These are phyloP conservation scores for Brachionus rotundiformis DNA, from an alignment of 1,140 invertebrate species.

Conservation along the genomic window DNA sequence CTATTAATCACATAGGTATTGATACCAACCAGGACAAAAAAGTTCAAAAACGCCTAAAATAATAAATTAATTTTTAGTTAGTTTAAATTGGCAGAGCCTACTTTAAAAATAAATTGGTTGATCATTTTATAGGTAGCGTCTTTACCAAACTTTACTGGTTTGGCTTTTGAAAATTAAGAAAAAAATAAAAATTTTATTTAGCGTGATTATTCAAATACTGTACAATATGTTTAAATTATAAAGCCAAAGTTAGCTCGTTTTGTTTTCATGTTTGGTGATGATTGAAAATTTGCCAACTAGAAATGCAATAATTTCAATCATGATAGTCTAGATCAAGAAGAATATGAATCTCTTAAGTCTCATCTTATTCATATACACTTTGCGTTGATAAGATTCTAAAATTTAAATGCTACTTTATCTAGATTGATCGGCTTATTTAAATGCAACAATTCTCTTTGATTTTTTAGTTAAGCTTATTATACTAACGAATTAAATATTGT, in stretches of 20 bases:
- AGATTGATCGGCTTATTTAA: slow-evolving; percentile 13
- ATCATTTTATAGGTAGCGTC: neutral
- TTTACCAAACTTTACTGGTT: slow-evolving; percentile 9
- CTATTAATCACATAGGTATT: slow-evolving; percentile 17
- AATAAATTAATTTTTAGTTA: neutral
- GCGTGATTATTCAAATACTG: slow-evolving; percentile 27
- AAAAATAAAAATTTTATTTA: slow-evolving; percentile 21
- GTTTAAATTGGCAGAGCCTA: neutral
- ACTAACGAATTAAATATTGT: neutral
- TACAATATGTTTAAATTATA: slow-evolving; percentile 14
- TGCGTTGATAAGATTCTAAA: slow-evolving; percentile 16
- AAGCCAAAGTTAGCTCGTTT: slow-evolving; percentile 1
- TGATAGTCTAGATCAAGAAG: neutral
- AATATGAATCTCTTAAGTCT: slow-evolving; percentile 9
- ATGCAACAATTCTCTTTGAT: neutral
- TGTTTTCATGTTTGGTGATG: slow-evolving; percentile 14
- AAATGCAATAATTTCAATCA: neutral
- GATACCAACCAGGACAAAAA: neutral
- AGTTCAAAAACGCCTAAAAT: neutral
- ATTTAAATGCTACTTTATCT: slow-evolving; percentile 15
- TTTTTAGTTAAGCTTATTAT: slow-evolving; percentile 13
- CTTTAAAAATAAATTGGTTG: neutral
- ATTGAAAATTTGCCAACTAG: neutral
- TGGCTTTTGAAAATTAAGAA: slow-evolving; percentile 29
- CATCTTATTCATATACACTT: neutral